Percentiles rank a stretch among this genome's conserved stretches.
Evolutionary conservation across 2,888 invertebrate species (phyloP).

Genomic region (Mimas tiliae): DNA sequence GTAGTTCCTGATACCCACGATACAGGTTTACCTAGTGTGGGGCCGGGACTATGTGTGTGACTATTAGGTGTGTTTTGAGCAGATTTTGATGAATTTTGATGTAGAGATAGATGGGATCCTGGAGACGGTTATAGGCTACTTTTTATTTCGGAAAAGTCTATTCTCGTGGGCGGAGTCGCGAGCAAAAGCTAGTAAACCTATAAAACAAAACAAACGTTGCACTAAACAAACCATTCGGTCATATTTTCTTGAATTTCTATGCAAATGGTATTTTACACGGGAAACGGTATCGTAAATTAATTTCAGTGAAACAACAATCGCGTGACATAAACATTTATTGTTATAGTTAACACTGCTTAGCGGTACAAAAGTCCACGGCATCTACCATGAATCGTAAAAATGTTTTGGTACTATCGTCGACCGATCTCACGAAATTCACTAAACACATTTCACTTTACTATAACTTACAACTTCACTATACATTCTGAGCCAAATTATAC

Average conservation of each 20-base stretch:
- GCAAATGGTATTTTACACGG: slow-evolving; percentile 20
- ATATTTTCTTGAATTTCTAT: slow-evolving; percentile 6
- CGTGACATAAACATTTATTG: slow-evolving; percentile 13
- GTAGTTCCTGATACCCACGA: too few species aligned
- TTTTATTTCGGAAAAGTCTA: too few species aligned
- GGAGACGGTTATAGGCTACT: too few species aligned
- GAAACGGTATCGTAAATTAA: slow-evolving; percentile 17
- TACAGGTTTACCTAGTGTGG: too few species aligned
- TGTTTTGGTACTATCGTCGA: slow-evolving; percentile 30
- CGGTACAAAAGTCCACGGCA: slow-evolving; percentile 44
- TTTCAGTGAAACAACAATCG: slow-evolving; percentile 21
- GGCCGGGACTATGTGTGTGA: too few species aligned
- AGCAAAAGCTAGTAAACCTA: too few species aligned
- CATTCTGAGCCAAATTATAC: background rate
- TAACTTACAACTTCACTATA: background rate
- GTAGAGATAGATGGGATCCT: too few species aligned
- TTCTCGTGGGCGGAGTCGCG: too few species aligned
- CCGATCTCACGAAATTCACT: slow-evolving; percentile 28
- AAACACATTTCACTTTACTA: slow-evolving; percentile 21
- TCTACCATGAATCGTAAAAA: slow-evolving; percentile 52
- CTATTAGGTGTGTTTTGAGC: too few species aligned
- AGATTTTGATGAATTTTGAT: too few species aligned
- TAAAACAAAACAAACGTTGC: background rate
- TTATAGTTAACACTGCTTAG: slow-evolving; percentile 30
- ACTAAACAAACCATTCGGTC: background rate